phyloP scores from a whole-genome alignment of 2,113 vertebrate genomes.

The Oreotrochilus melanogaster region DNA sequence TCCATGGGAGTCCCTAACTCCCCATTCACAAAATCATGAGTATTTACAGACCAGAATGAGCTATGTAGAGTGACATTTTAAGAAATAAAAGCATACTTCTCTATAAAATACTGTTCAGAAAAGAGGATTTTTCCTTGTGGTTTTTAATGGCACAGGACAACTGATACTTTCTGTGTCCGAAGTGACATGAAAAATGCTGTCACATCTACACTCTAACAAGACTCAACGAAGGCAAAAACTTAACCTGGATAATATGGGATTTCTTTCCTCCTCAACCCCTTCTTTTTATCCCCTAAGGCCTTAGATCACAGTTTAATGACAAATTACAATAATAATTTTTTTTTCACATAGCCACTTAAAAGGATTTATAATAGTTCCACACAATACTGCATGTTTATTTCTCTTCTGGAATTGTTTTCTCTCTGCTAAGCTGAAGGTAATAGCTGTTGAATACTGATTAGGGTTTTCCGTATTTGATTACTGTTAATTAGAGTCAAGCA shows the following conservation, averaged over 20 bases:
- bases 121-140: neutral
- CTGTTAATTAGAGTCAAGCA: slow-evolving; percentile 69
- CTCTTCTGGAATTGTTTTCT: slow-evolving; percentile 38
- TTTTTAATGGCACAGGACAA: neutral
- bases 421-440: slow-evolving; percentile 35
- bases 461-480: slow-evolving; percentile 69
- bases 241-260: neutral
- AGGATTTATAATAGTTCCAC: slow-evolving; percentile 18
- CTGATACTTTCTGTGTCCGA: neutral
- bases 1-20: neutral
- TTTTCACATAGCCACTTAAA: slow-evolving; percentile 16
- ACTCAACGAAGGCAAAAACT: neutral
- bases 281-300: neutral
- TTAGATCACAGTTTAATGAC: neutral
- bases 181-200: neutral
- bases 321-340: neutral
- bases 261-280: neutral
- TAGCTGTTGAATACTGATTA: slow-evolving; percentile 64
- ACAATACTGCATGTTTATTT: slow-evolving; percentile 22
- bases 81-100: neutral
- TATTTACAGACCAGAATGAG: neutral
- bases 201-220: neutral
- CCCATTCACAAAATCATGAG: neutral
- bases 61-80: neutral
- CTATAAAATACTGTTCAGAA: neutral